Conservation (phyloP, 1,140 invertebrate genomes). For the Atta texana region DNA sequence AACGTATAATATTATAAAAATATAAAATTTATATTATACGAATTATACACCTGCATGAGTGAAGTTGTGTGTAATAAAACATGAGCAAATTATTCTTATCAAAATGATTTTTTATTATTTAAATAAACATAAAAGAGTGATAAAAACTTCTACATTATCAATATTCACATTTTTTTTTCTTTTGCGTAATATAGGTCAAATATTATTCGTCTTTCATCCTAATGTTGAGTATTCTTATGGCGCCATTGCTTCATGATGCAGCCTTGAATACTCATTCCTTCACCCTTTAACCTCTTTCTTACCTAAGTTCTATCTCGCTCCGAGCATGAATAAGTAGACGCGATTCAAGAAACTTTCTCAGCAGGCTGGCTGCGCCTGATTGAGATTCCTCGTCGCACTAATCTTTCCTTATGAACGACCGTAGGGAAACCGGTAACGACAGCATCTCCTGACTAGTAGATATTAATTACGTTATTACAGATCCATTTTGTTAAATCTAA, state of each 20-base stretch:
- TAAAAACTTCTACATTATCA: conserved; percentile 62
- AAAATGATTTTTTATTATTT: background rate
- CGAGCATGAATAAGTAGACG: conserved; percentile 79
- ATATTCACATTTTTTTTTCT: background rate
- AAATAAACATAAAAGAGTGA: background rate
- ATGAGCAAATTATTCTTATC: background rate
- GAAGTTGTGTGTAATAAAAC: background rate
- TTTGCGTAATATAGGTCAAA: conserved; percentile 28
- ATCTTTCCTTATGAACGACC: conserved; percentile 58
- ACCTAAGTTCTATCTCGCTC: conserved; percentile 71
- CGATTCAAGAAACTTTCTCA: conserved; percentile 74
- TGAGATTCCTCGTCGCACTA: conserved; percentile 69
- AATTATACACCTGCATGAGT: background rate
- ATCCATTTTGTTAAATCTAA: conserved; percentile 31
- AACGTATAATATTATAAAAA: background rate
- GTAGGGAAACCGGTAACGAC: conserved; percentile 48
- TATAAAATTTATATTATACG: background rate
- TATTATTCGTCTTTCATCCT: conserved; percentile 5
- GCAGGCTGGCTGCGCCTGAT: conserved; percentile 58
- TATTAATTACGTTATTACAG: conserved; percentile 57
- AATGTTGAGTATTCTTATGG: conserved; percentile 11
- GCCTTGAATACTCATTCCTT: conserved; percentile 36
- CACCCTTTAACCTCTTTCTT: conserved; percentile 25
- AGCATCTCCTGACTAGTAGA: conserved; percentile 34
- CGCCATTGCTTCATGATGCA: conserved; percentile 39